A percentile compares a stretch with the other conserved stretches of the same genome.
Conservation (phyloP, 2,113 vertebrate genomes). For the Gnathonemus longibarbis region DNA sequence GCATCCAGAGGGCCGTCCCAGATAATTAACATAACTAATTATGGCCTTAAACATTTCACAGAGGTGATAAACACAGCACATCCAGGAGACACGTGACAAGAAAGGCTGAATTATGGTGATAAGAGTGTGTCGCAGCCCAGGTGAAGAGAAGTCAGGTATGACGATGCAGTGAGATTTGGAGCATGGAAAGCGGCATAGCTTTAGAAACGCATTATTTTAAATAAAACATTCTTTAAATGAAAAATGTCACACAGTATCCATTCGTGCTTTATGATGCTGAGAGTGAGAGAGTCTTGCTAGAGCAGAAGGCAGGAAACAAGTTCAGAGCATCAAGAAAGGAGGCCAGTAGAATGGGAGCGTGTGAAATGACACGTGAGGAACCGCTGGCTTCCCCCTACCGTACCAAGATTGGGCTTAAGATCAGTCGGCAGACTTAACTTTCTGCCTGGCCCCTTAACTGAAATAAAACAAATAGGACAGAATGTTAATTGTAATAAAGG, state of each 20-base stretch:
- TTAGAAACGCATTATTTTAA: neutral
- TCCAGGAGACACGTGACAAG: neutral
- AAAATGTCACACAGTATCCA: neutral
- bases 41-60: neutral
- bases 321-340: neutral
- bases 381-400: slow-evolving; percentile 69
- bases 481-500: slow-evolving; percentile 40
- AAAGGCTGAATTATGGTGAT: neutral
- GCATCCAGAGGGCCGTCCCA: neutral
- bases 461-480: slow-evolving; percentile 72
- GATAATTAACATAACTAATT: neutral
- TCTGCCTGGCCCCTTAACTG: slow-evolving; percentile 76
- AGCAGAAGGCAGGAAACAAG: neutral
- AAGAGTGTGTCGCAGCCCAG: neutral
- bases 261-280: neutral
- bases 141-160: neutral
- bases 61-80: neutral
- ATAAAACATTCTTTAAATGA: neutral
- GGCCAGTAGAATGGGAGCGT: neutral
- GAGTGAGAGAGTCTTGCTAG: neutral
- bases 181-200: neutral
- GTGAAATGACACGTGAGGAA: slow-evolving; percentile 52
- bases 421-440: slow-evolving; percentile 82
- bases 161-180: neutral
- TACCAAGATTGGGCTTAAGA: slow-evolving; percentile 81